phyloP scores from a whole-genome alignment of 2,113 vertebrate genomes.

The Stigmatopora nigra region DNA sequence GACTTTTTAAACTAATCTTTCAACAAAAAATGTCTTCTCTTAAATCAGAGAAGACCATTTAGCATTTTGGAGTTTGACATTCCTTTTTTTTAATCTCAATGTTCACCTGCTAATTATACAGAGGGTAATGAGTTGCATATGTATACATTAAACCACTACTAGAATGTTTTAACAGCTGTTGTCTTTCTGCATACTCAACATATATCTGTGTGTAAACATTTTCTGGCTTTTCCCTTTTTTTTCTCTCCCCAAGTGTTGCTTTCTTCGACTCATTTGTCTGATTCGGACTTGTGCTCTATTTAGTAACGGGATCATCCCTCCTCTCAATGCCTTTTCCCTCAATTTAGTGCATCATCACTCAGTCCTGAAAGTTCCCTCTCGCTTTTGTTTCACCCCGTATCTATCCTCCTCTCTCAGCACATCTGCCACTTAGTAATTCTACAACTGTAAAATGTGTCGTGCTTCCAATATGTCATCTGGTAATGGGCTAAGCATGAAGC shows the following conservation, averaged over 20 bases:
- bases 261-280: constrained; percentile 4
- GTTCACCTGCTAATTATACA: constrained; percentile 16
- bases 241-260: constrained; percentile 16
- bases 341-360: constrained; percentile 36
- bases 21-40: not conserved
- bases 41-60: not conserved
- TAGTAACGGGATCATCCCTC: constrained; percentile 11
- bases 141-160: constrained; percentile 31
- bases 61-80: not conserved
- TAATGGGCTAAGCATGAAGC: constrained; percentile 34
- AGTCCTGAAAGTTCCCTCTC: constrained; percentile 19
- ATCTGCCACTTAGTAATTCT: constrained; percentile 33
- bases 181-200: constrained; percentile 40
- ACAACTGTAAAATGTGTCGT: constrained; percentile 17
- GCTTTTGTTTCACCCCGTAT: constrained; percentile 34
- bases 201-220: constrained; percentile 32
- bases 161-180: constrained; percentile 63
- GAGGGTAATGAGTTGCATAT: constrained; percentile 16
- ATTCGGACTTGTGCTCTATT: constrained; percentile 2
- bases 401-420: constrained; percentile 25
- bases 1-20: not conserved
- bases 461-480: constrained; percentile 36
- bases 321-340: constrained; percentile 11
- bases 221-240: constrained; percentile 22
- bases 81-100: constrained; percentile 2